Base-by-base conservation (phyloP, 64 coral and sea anemone genomes). In the Montipora cactus region DNA sequence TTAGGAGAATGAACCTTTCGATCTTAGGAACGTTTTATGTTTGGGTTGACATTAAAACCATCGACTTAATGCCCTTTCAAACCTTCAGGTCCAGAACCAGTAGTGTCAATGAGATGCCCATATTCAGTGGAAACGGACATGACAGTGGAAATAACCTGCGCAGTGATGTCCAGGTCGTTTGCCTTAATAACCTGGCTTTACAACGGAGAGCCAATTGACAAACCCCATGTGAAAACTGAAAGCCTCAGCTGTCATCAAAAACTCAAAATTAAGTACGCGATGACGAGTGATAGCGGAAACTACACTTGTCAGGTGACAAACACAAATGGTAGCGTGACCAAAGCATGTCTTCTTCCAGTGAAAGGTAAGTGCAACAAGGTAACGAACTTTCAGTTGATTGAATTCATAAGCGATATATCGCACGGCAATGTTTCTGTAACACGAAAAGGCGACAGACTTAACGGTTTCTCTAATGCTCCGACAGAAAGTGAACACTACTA, bases 221-320 rank as follows among this genome's bases (percentile, higher is more conserved):
- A 49, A 10, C 15, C 62, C 14, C 23, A 19, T 45, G 19, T 71
- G 45, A 85, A 2, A 6, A 45, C 13, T 49, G 37, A 85, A 5
- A 70, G 64, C 2, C 44, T 9, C 16, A 49, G 16, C 44, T 85
- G 62, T 45, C 2, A 70, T 49, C 81, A 85, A 69, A 70, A 62
- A 7, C 81, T 85, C 61, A 85, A 85, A 71, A 85, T 85, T 49
- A 85, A 70, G 13, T 22, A 10, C 64, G 62, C 44, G 0, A 49
- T 4, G 64, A 70, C 37, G 8, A 50, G 1, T 1, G 61, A 85
- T 49, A 18, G 64, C 48, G 81, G 81, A 44, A 69, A 49, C 28
- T 70, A 85, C 44, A 70, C 81, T 16, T 85, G 81, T 19, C 14
- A n/a, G 20, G 62, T 70, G 7, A 45, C 46, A 47, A 85, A 85